Evolutionary conservation across 2,888 invertebrate genomes (phyloP), one percentile per base, ranked within the genome.

Genomic region (Drosophila niveifrons): DNA sequence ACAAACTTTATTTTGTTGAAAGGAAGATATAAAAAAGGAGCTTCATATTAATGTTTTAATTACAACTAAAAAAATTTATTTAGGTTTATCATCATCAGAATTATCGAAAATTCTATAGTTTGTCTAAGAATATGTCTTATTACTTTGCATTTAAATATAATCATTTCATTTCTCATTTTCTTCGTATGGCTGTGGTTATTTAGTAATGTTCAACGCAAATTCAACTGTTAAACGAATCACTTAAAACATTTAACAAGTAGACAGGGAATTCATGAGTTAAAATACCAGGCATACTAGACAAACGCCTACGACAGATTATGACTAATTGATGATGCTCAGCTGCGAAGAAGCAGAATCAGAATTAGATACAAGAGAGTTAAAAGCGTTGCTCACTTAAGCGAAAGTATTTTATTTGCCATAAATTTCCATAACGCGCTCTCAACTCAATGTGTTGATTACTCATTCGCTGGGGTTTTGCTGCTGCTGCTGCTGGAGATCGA

Each of bases 351-450:
- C 58, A 59, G 36, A 34, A 28, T 13, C 23, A 65, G 31, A 29
- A 23, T 29, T n/a, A 47, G 3, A 50, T 17, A 18, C 55, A 50
- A 47, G 39, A 53, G 28, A 47, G 28, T 28, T 39, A 10, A 31
- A 57, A 62, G 41, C 44, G 46, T 59, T 51, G 39, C 67, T 52
- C 62, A 70, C 55, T 78, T 57, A 55, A 82, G 82, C 85, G 88
- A 83, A 85, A 83, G 83, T 75, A 72, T 79, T 88, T 84, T 78
- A 55, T 70, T 71, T 55, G 74, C 82, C 82, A 87, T 84, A 57
- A 83, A 83, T 83, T 88, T 84, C 68, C 82, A 83, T 83, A 84
- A 84, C 63, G 57, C 70, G 63, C 67, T 61, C 67, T 61, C 43
- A 52, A 41, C 18, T 53, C 53, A 48, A 61, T 57, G 52, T 29